Percentiles rank a stretch among this genome's conserved stretches.
phyloP scores from a whole-genome alignment of 2,797 vertebrate genomes.

The Neosalanx taihuensis region DNA sequence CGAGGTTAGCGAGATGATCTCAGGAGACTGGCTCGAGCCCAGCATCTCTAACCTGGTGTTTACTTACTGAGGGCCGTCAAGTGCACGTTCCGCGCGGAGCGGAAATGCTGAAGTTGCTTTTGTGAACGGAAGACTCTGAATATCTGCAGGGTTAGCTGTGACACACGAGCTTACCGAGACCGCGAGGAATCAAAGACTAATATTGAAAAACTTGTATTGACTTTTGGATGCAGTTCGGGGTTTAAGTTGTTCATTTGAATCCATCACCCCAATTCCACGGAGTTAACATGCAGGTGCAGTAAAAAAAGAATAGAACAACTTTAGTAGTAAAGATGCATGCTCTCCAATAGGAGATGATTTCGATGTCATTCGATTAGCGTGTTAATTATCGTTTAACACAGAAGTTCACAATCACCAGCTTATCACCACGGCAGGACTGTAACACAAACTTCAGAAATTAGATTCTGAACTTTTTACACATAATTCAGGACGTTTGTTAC shows the following conservation, averaged over 20 bases:
- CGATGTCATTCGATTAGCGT: conserved; percentile 74
- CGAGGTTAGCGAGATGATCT: conserved; percentile 99
- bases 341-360: conserved; percentile 57
- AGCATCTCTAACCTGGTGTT: conserved; percentile 98
- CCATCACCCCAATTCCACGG: conserved; percentile 48
- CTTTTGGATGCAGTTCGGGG: conserved; percentile 23
- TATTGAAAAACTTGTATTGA: conserved; percentile 38
- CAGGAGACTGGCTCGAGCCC: conserved; percentile 97
- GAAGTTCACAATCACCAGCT: conserved; percentile 92
- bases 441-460: conserved; percentile 78
- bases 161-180: conserved; percentile 62
- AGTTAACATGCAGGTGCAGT: conserved; percentile 68
- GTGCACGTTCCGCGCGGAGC: conserved; percentile 14
- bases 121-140: conserved; percentile 64
- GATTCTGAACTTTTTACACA: conserved; percentile 88
- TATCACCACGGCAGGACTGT: conserved; percentile 93
- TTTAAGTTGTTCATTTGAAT: conserved; percentile 19
- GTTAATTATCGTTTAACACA: conserved; percentile 80
- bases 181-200: conserved; percentile 46
- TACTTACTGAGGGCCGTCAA: conserved; percentile 81
- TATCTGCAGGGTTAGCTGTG: conserved; percentile 58
- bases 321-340: conserved; percentile 64
- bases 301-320: conserved; percentile 39
- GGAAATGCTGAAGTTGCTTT: conserved; percentile 71
- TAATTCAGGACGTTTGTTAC: conserved; percentile 97